Evolutionary conservation across 2,113 vertebrate genomes (phyloP), one percentile per base, ranked within the genome.

Genomic region (Chaetodon auriga): DNA sequence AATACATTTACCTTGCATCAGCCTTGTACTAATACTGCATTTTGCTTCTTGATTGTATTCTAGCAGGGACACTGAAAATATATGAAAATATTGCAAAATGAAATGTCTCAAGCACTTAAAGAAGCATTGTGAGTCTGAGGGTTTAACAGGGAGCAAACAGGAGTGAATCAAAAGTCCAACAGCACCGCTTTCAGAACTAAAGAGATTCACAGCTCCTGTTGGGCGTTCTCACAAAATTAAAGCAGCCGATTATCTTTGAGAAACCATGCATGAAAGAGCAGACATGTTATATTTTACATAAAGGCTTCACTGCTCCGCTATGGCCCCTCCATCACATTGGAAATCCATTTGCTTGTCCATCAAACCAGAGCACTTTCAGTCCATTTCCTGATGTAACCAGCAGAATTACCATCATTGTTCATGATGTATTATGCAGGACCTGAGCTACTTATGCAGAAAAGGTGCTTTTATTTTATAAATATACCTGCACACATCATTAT

Each of bases 371-470:
- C 30, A 25, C 45, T 76, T 84, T 84, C 16, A 55, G 36, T 36
- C 65, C 53, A 46, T 61, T 82, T 79, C 57, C 75, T 75, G 7
- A 3, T 16, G 41, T 66, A 64, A 75, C 41, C 6, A 36, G 43
- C 49, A 48, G 71, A 87, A 84, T 89, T 84, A 76, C 69, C 1
- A 38, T 55, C 65, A 36, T 77, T 64, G 66, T 72, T 76, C 75
- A 57, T 23, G 2, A 81, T 71, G 70, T 43, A 54, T 89, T 84
- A 58, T 68, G 58, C 25, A 76, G 4, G 18, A 43, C 25, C 15
- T 14, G 11, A 54, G 19, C 69, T 70, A 75, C 68, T 89, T 62
- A 84, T 68, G 48, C 58, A 69, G 41, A 61, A 64, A 61, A 51
- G 25, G 36, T 58, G 36, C 55, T 9, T 61, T 66, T 54, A 70